Base-by-base conservation (phyloP, 2,888 invertebrate genomes). In the Prosapia bicincta region DNA sequence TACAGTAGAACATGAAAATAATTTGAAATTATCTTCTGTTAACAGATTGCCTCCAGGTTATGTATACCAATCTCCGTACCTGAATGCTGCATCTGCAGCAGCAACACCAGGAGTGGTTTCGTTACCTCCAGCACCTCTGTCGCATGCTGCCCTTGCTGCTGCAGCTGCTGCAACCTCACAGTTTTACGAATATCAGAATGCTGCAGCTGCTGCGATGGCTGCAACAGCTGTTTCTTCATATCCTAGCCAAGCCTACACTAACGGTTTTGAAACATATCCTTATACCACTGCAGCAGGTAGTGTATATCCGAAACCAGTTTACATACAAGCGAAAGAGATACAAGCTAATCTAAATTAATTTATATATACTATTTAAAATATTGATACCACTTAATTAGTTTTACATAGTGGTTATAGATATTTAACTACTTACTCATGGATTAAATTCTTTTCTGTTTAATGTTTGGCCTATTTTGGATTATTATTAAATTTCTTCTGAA, bases 121-220 rank as follows among this genome's bases (percentile, higher is more conserved):
- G 83, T 85, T 88, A 85, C 85, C 86, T 82, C 85, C 86, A 83
- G 83, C 86, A 83, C 69, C 85, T 85, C 70, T 77, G 84, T 86
- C 75, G 83, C 85, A 76, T 84, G 86, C 86, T 83, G 89, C 93
- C 0, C 43, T 85, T 85, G 88, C 93, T 0, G 67, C 85, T 84
- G 88, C 93, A 74, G 93, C 93, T 13, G 93, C 93, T 0, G 93
- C 93, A n/a, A 87, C 89, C 70, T 91, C 92, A 82, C 92, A 94
- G 83, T 90, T 93, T 83, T 93, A 93, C 83, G 93, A 93, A 86
- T 93, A 94, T 85, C 93, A 93, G 83, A 90, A 89, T 81, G 89
- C 88, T n/a, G 87, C 86, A 30, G 87, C 87, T 7, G 90, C 90
- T 15, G 91, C 91, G 0, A 92, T 92, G 3, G 92, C 92, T 1